Evolutionary conservation across 2,888 invertebrate species (phyloP).

Genomic region (Altica lythri): DNA sequence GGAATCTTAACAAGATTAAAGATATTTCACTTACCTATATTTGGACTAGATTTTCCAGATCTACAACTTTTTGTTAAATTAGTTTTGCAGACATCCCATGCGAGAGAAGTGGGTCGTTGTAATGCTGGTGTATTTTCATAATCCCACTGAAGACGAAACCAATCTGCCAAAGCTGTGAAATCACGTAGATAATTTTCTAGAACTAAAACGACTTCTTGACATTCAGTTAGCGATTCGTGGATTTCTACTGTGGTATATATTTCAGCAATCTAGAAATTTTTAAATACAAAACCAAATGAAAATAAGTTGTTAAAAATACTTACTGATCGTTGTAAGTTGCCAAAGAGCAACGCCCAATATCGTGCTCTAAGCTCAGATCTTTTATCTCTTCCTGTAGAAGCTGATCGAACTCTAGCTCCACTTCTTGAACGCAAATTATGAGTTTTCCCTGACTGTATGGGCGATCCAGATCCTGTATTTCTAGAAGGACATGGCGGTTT

Average conservation of each 20-base stretch:
- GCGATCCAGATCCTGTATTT: conserved; percentile 41
- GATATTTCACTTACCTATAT: conserved; percentile 43
- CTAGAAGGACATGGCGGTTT: conserved; percentile 68
- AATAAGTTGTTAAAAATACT: no score
- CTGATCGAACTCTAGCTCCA: conserved; percentile 75
- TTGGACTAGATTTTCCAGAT: conserved; percentile 58
- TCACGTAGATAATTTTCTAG: conserved; percentile 93
- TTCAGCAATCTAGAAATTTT: conserved; percentile 77
- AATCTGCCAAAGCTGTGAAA: conserved; percentile 91
- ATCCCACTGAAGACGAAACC: conserved; percentile 92
- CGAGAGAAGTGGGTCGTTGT: conserved; percentile 84
- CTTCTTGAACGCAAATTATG: conserved; percentile 44
- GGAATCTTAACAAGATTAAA: neutral
- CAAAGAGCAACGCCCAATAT: conserved; percentile 95
- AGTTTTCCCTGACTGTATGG: conserved; percentile 18
- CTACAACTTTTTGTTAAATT: conserved; percentile 56
- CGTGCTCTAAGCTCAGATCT: conserved; percentile 86
- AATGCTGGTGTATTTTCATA: conserved; percentile 88
- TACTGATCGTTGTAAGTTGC: conserved; percentile 88
- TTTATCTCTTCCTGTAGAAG: conserved; percentile 85
- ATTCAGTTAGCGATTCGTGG: conserved; percentile 91
- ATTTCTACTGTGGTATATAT: conserved; percentile 95
- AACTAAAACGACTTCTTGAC: conserved; percentile 94
- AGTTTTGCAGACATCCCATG: conserved; percentile 95
- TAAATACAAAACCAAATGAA: no score